Evolutionary conservation across 2,113 vertebrate species (phyloP).

Genomic region (Pseudopipra pipra): DNA sequence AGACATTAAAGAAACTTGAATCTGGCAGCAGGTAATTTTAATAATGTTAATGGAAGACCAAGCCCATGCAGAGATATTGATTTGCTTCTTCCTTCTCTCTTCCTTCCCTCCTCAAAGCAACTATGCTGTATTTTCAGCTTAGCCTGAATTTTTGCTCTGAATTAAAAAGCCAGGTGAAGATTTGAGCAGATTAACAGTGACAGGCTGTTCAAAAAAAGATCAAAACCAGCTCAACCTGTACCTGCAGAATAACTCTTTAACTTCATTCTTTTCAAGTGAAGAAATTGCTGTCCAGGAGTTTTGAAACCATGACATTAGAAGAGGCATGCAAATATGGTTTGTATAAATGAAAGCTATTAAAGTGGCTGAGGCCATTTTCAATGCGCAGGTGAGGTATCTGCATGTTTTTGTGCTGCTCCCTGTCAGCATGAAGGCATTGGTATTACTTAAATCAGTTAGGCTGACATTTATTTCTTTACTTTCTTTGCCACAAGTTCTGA

Average conservation of each 20-base stretch:
- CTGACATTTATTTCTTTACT: slow-evolving; percentile 32
- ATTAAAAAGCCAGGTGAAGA: background rate
- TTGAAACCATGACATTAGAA: slow-evolving; percentile 16
- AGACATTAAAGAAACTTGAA: background rate
- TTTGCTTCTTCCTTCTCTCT: background rate
- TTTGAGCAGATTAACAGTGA: slow-evolving; percentile 10
- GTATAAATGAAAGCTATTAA: background rate
- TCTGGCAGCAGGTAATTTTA: background rate
- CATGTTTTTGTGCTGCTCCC: background rate
- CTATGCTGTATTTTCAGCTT: slow-evolving; percentile 6
- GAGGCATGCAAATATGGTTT: background rate
- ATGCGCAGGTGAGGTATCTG: background rate
- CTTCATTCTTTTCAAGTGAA: slow-evolving; percentile 14
- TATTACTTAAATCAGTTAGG: slow-evolving; percentile 31
- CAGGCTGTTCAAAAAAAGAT: background rate
- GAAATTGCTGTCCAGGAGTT: background rate
- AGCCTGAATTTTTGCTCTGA: background rate
- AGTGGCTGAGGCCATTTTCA: background rate
- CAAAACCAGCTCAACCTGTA: slow-evolving; percentile 8
- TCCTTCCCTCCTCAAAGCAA: background rate
- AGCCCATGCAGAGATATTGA: background rate
- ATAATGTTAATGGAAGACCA: background rate
- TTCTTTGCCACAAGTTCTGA: slow-evolving; percentile 26
- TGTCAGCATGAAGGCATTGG: background rate
- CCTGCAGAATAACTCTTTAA: background rate